phyloP scores from a whole-genome alignment of 2,888 invertebrate species.

The Tenthredo mesomela region DNA sequence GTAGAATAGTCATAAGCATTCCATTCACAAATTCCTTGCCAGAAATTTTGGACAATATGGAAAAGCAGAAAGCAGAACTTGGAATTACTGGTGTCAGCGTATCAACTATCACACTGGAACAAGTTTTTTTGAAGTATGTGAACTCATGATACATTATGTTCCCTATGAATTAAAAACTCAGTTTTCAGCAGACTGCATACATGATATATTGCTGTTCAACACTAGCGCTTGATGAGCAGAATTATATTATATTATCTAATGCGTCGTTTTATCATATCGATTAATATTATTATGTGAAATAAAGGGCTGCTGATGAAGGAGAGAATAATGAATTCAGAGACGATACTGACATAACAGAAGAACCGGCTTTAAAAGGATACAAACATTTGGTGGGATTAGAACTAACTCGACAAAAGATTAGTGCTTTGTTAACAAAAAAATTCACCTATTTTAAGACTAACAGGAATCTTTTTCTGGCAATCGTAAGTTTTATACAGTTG shows the following conservation, averaged over 20 bases:
- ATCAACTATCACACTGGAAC: conserved; percentile 95
- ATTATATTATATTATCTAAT: neutral
- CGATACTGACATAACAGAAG: conserved; percentile 55
- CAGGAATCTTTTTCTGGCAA: conserved; percentile 57
- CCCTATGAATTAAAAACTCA: neutral
- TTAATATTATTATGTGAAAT: neutral
- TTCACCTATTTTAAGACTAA: conserved; percentile 71
- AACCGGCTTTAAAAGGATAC: conserved; percentile 62
- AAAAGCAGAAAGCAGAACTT: conserved; percentile 80
- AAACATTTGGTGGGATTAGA: conserved; percentile 68
- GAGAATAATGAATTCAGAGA: conserved; percentile 53
- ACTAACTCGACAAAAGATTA: conserved; percentile 69
- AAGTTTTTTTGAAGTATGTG: conserved; percentile 90
- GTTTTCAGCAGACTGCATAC: neutral
- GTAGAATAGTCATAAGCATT: conserved; percentile 81
- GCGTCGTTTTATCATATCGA: neutral
- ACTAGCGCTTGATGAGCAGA: neutral
- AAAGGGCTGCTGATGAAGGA: conserved; percentile 71
- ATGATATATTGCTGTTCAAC: neutral
- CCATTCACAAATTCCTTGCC: conserved; percentile 81
- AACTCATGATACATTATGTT: conserved; percentile 34
- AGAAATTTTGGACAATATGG: conserved; percentile 83
- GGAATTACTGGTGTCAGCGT: conserved; percentile 89
- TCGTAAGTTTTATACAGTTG: neutral
- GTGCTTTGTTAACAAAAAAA: conserved; percentile 74